Evolutionary conservation across 2,113 vertebrate genomes (phyloP), one percentile per base, ranked within the genome.

Genomic region (Mesitornis unicolor): DNA sequence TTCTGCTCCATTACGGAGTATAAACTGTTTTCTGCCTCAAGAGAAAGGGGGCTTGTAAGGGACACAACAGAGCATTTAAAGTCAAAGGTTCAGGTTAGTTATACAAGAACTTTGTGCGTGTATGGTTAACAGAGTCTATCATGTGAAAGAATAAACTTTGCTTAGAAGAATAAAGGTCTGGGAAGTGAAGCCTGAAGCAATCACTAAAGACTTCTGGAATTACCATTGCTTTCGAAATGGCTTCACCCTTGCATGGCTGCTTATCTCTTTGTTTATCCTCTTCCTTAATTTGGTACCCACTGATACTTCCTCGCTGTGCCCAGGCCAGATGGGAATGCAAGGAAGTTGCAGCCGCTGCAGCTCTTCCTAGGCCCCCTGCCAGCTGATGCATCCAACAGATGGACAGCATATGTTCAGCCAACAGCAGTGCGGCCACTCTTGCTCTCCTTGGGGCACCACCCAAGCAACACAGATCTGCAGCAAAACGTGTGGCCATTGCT

Each of bases 151-250:
- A 89, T 95, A 97, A 92, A 98, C 98, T 98, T 98, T 97, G 97
- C 61, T 96, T 98, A 70, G 84, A 84, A 84, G 97, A 97, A 95
- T 95, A 98, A 98, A 98, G 98, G 97, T 98, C 98, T 97, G 91
- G 70, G 95, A 98, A 98, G 47, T 63, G 92, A 94, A 95, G 97
- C 97, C 83, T 97, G 91, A 98, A 95, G 35, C 1, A 7, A 64
- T 21, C 28, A 35, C 59, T 94, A 74, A 92, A 94, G 43, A 81
- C 26, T 95, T 82, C 63, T 63, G 90, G 73, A 79, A 73, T 90
- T 91, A 84, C 74, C 81, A 75, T 38, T 8, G 24, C 36, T 85
- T 80, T 92, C 67, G 45, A 86, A 76, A 85, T 20, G 48, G 33
- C 40, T 89, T 74, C 48, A 84, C 53, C 59, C 70, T 89, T 57